phyloP scores from a whole-genome alignment of 2,797 vertebrate genomes.

The Nannoperca australis region DNA sequence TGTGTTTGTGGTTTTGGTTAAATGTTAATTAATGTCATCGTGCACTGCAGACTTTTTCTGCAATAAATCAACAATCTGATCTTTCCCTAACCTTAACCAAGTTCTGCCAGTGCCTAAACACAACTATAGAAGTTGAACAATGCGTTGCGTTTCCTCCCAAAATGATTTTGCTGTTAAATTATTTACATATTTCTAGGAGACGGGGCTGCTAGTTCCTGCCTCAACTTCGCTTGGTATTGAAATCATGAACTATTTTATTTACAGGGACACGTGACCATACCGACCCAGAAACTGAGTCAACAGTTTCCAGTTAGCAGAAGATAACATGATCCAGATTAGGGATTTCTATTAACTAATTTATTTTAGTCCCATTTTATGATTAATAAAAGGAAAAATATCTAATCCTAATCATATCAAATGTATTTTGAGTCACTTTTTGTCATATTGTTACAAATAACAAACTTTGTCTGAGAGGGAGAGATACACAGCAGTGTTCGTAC shows the following conservation, averaged over 20 bases:
- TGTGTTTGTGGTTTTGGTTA: no score
- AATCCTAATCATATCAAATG: no score
- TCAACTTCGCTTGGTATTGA: neutral
- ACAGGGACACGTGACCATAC: neutral
- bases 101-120: neutral
- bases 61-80: neutral
- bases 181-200: no score
- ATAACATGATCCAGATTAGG: neutral
- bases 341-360: neutral
- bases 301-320: neutral
- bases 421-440: no score
- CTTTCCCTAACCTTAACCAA: neutral
- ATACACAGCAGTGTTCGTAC: neutral
- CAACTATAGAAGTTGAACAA: no score
- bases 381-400: neutral
- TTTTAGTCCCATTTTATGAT: neutral
- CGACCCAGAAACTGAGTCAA: neutral
- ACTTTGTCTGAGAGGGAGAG: no score
- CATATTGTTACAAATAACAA: no score
- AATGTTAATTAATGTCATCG: no score
- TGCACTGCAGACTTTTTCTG: neutral
- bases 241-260: neutral
- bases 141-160: no score
- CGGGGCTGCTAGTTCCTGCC: no score
- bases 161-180: no score